phyloP scores from a whole-genome alignment of 2,888 invertebrate genomes.

The Lucinisca nassula region DNA sequence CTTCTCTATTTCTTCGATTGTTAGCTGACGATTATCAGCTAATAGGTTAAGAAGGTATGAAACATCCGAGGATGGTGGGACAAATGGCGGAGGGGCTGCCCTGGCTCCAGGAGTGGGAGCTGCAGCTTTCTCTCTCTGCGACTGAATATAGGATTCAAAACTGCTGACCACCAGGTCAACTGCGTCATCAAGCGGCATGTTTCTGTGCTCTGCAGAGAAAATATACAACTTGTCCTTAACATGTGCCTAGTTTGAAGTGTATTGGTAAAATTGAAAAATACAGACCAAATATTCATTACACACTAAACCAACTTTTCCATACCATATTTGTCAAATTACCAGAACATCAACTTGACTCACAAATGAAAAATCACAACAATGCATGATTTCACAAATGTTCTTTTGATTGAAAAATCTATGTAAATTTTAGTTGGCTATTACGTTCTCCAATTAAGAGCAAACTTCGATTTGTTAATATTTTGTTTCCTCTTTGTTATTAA shows the following conservation, averaged over 20 bases:
- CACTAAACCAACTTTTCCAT: too few species aligned
- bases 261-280: too few species aligned
- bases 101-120: conserved; percentile 52
- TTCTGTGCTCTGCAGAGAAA: conserved; percentile 93
- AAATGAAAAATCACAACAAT: too few species aligned
- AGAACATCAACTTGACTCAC: too few species aligned
- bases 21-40: conserved; percentile 92
- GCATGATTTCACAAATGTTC: too few species aligned
- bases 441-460: too few species aligned
- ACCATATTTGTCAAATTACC: too few species aligned
- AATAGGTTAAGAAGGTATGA: conserved; percentile 92
- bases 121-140: conserved; percentile 80
- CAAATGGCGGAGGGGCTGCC: conserved; percentile 71
- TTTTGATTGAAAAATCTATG: too few species aligned
- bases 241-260: not conserved
- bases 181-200: conserved; percentile 98
- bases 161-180: conserved; percentile 91
- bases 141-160: conserved; percentile 87
- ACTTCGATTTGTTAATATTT: too few species aligned
- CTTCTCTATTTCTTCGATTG: conserved; percentile 85
- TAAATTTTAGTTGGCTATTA: too few species aligned
- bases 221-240: not conserved
- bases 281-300: too few species aligned
- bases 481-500: too few species aligned
- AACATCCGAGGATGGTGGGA: conserved; percentile 82